Evolutionary conservation across 2,888 invertebrate species (phyloP), one percentile per base, ranked within the genome.

Genomic region (Cyclophora punctaria): DNA sequence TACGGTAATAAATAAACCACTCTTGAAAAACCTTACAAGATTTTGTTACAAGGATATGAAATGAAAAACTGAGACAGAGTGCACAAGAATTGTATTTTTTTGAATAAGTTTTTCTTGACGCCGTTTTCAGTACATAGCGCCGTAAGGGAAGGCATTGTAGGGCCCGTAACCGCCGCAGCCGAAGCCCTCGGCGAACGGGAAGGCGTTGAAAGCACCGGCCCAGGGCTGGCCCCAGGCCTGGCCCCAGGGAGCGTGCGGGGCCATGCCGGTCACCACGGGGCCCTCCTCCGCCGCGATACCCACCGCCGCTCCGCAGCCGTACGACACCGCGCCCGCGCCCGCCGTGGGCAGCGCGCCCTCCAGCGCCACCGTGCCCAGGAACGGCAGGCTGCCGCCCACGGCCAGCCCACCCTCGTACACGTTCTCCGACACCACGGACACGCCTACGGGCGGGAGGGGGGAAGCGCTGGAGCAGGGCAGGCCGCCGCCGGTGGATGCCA

Each of bases 321-420:
- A 75, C 1, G 64, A 51, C 3, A 73, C 67, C 2, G 60, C 53
- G 41, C 69, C 71, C 46, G 63, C 51, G 0, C 75, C 75, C 46
- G 59, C 63, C 3, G 74, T 66, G 7, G 74, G 72, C 5, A 77
- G 46, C n/a, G 55, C 60, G 2, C 75, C 76, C 45, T 72, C 67
- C 41, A 78, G 35, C 34, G 51, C 56, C 2, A 71, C 66, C 3
- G 62, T 56, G 3, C 71, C 68, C 7, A 67, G 50, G 53, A 74
- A 68, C 2, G 72, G 72, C 48, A 73, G 60, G 51, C 65, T 63
- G 20, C 73, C 73, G 4, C 58, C 53, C 5, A 68, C 64, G 20
- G 62, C 56, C 3, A 75, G 47, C 3, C 52, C 49, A 0, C 75
- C 75, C 41, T 64, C 69, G 41, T 71, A 67, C 2, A 52, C 64